Base-by-base conservation (phyloP, 2,113 vertebrate species). In the Chrysochloris asiatica region DNA sequence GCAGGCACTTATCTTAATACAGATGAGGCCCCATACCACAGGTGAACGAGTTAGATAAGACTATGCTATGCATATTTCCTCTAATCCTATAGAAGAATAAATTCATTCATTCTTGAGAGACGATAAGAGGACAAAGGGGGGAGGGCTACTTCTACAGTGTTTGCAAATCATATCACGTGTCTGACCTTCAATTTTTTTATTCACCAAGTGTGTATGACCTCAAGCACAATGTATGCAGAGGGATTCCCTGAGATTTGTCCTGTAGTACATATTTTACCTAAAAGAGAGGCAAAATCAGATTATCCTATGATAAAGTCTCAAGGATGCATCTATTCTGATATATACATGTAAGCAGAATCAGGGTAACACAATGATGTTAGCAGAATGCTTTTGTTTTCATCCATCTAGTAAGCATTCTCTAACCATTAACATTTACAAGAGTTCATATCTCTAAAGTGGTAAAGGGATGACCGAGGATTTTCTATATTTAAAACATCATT, bases 401-500 rank as follows among this genome's bases (percentile, higher is more conserved):
- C 8, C 30, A 50, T 56, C 45, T 81, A 22, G 4, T 19, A 77
- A 63, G 59, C 61, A 47, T 26, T 38, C 24, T 91, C 67, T 88
- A 73, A 77, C 41, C 67, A 59, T 10, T 48, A 65, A 50, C 86
- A 89, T 85, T 71, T 38, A 41, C 65, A 81, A 61, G 21, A 14
- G 43, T 67, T 85, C 17, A 4, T 75, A 59, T 45, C 90, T 95
- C 75, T 88, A 84, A 88, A 43, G 38, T 50, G 65, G 45, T 63
- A 78, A 67, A 76, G 56, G 75, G 69, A 59, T 65, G 87, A 71
- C 56, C 65, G 36, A 88, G 41, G 5, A 87, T 91, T 50, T 85
- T 26, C n/a, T 43, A 30, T 47, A 28, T 92, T 96, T 94, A 86
- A 95, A 94, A 95, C 28, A 19, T 77, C 83, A 73, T 36, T 83